Percentiles rank a stretch among this genome's conserved stretches.
phyloP scores from a whole-genome alignment of 2,888 invertebrate species.

The Anaspis maculata region DNA sequence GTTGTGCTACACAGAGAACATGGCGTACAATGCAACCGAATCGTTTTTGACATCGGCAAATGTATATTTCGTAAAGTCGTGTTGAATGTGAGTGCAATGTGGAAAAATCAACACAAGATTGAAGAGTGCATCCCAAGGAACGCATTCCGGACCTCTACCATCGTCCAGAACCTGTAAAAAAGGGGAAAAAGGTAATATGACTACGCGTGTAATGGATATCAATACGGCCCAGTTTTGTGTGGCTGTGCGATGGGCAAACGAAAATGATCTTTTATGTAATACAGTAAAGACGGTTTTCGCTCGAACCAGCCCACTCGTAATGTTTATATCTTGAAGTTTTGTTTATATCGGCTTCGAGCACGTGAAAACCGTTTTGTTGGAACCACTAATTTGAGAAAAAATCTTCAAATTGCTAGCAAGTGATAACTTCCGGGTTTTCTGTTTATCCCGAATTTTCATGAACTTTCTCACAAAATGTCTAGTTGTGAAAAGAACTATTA shows the following conservation, averaged over 20 bases:
- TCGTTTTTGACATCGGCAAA: constrained; percentile 15
- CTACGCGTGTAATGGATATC: constrained; percentile 34
- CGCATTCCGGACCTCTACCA: too few species aligned
- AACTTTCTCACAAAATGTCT: too few species aligned
- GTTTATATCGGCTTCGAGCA: constrained; percentile 23
- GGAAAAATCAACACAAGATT: too few species aligned
- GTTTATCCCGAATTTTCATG: too few species aligned
- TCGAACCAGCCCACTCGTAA: constrained; percentile 17
- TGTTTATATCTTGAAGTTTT: constrained; percentile 21
- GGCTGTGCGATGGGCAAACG: constrained; percentile 32
- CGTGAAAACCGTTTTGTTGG: constrained; percentile 4
- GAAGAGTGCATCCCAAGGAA: too few species aligned
- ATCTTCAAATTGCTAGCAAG: neutral
- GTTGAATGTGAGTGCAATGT: neutral
- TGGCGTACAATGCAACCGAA: constrained; percentile 24
- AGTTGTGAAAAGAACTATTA: too few species aligned
- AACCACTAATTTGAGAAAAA: constrained; percentile 1
- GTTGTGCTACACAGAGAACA: constrained; percentile 16
- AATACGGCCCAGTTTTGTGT: constrained; percentile 43
- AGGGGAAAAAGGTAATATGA: constrained; percentile 36
- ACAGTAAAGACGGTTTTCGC: constrained; percentile 41
- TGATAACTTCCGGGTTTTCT: too few species aligned
- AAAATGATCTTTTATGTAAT: constrained; percentile 39
- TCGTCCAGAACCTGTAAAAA: too few species aligned
- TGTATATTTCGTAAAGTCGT: neutral